Base-by-base conservation (phyloP, 2,113 vertebrate species). In the Apistogramma diplotaenia region DNA sequence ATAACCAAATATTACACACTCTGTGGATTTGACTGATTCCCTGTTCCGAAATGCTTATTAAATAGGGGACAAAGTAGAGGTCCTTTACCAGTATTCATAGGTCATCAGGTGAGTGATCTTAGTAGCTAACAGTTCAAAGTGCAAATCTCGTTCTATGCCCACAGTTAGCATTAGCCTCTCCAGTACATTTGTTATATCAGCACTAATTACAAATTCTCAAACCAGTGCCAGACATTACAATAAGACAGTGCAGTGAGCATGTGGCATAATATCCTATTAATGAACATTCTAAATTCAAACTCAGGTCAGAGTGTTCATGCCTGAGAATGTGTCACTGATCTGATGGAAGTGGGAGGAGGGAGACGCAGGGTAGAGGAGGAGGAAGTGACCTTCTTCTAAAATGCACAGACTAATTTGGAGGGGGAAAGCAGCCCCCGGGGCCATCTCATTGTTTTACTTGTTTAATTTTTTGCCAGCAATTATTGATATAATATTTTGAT, bases 241-340 rank as follows among this genome's bases (percentile, higher is more conserved):
- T 96, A 96, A 97, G 96, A 97, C 96, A 96, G 97, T 97, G 97
- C 95, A 96, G 94, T 86, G 96, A 98, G 97, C 97, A 99, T 99
- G 98, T 99, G 98, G 98, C 96, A 97, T 99, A 98, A 99, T 99
- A 99, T 98, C 97, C 96, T 99, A 99, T 99, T 99, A 99, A 99
- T 99, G 98, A 99, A 99, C 97, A 99, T 97, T 99, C 98, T 99
- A 99, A 99, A 99, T 99, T 99, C 98, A 99, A 99, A 98, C 97
- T 96, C 96, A 96, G 98, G 97, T 99, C 97, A 98, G 97, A 96
- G 97, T 96, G 96, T 97, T 92, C 91, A 91, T 95, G 95, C 97
- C 96, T 94, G 95, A 94, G 95, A 96, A 95, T 91, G 90, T 98
- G 97, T 98, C 97, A 97, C 95, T 93, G 96, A 96, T 94, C 94